Evolutionary conservation across 2,888 invertebrate species (phyloP).

Genomic region (Yponomeuta malinellus): DNA sequence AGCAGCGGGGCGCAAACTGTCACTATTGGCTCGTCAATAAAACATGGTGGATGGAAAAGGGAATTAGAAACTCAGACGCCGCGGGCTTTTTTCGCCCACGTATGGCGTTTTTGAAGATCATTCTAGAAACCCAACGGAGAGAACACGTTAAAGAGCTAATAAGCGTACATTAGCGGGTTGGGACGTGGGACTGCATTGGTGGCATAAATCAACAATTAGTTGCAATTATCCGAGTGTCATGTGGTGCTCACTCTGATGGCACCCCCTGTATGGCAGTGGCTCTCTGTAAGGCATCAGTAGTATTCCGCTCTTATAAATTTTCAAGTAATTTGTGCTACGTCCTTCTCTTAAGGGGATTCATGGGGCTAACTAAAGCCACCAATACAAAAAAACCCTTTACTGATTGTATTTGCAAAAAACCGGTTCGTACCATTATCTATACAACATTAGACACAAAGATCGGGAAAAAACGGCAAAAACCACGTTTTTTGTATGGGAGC

Average conservation of each 20-base stretch:
- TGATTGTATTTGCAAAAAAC: too few relatives aligned
- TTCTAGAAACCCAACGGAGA: slow-evolving; percentile 6
- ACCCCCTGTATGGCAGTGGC: not conserved
- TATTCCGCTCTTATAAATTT: not conserved
- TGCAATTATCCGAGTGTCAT: slow-evolving; percentile 16
- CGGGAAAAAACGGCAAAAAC: too few relatives aligned
- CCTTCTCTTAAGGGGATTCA: not conserved
- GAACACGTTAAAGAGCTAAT: not conserved
- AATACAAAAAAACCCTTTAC: too few relatives aligned
- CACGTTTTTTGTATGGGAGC: too few relatives aligned
- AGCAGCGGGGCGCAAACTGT: slow-evolving; percentile 8
- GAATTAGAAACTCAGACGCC: slow-evolving; percentile 15
- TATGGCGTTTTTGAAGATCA: slow-evolving; percentile 11
- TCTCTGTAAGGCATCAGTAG: not conserved
- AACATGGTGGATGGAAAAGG: slow-evolving; percentile 18
- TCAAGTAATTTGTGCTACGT: slow-evolving; percentile 11
- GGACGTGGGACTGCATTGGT: not conserved
- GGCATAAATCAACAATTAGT: slow-evolving; percentile 21
- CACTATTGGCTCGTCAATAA: slow-evolving; percentile 19
- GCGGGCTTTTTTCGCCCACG: slow-evolving; percentile 7
- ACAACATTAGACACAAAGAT: too few relatives aligned
- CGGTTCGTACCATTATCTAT: too few relatives aligned
- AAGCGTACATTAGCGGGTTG: not conserved
- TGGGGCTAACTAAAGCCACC: too few relatives aligned
- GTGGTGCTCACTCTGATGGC: not conserved